Evolutionary conservation across 2,888 invertebrate genomes (phyloP).

Genomic region (Monochamus alternatus): DNA sequence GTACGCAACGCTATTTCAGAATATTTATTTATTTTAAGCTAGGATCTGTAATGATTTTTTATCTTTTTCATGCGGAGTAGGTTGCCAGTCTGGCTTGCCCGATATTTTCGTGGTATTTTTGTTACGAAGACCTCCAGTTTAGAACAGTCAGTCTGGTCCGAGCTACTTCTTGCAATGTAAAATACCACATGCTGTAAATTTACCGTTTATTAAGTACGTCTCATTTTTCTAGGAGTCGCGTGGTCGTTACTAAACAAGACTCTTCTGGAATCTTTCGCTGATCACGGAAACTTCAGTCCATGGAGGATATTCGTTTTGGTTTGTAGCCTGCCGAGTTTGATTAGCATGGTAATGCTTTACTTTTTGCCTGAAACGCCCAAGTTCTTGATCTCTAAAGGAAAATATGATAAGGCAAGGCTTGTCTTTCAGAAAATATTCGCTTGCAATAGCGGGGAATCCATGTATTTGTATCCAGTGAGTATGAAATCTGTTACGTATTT

Average conservation of each 20-base stretch:
- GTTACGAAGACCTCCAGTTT: conserved; percentile 11
- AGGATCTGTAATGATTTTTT: conserved; percentile 28
- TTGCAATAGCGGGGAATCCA: conserved; percentile 72
- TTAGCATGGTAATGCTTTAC: conserved; percentile 72
- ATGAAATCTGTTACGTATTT: background rate
- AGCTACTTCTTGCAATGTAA: conserved; percentile 54
- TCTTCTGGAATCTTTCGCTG: conserved; percentile 60
- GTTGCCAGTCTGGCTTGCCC: conserved; percentile 43
- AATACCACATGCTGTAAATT: background rate
- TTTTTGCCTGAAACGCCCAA: conserved; percentile 76
- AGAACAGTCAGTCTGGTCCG: conserved; percentile 54
- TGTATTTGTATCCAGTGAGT: conserved; percentile 72
- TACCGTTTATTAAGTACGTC: background rate
- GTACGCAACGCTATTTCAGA: too few species aligned
- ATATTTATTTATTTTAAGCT: background rate
- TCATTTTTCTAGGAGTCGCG: conserved; percentile 68
- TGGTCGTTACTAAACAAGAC: conserved; percentile 69
- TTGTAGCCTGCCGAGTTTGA: conserved; percentile 75
- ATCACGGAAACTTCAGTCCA: conserved; percentile 71
- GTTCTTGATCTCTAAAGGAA: conserved; percentile 73
- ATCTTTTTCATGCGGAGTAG: conserved; percentile 50
- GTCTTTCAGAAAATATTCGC: conserved; percentile 75
- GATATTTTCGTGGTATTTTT: conserved; percentile 8
- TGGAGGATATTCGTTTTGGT: conserved; percentile 79
- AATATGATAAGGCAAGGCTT: conserved; percentile 71